Evolutionary conservation across 2,797 vertebrate species (phyloP), one percentile per base, ranked within the genome.

Genomic region (Micromesistius poutassou): DNA sequence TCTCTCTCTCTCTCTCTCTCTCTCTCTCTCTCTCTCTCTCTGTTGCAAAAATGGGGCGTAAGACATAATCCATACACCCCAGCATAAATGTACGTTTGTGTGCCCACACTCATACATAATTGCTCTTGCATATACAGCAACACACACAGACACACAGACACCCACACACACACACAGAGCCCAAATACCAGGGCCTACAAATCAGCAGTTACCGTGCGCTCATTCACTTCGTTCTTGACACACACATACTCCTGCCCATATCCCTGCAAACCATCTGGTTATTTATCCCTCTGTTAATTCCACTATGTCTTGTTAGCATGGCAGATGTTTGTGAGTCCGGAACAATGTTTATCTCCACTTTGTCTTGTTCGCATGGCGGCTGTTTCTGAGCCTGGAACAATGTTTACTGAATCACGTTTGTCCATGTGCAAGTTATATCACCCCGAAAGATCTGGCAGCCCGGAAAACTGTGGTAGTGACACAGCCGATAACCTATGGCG

Each of bases 21-120:
- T 42, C 40, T 42, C 13, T 42, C 40, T 13, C 40, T 42, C 5
- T 62, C 55, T 62, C 50, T 62, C 22, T 62, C 22, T 62, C 16
- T 50, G 46, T 50, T 19, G 46, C 46, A 50, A 22, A 4, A 13
- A 22, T 50, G 46, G 46, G 46, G 46, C 46, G 46, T 50, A 50
- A 13, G 16, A 50, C 46, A 50, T 4, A 50, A 62, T 62, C 55
- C 55, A 62, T 62, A 62, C 22, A 62, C 22, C 22, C 55, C 55
- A 62, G n/a, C 55, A 62, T 30, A 31, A 71, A 30, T 71, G 25
- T 72, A 38, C 72, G 83, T 82, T 73, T 79, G 80, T 79, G 40
- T 76, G 84, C 74, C 62, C 77, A 77, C 40, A 40, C 78, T 81
- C 70, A 80, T 36, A 77, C 78, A 82, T 13, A 74, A 66, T 83